phyloP scores from a whole-genome alignment of 2,888 invertebrate genomes.

The Drosophila paranaensis region DNA sequence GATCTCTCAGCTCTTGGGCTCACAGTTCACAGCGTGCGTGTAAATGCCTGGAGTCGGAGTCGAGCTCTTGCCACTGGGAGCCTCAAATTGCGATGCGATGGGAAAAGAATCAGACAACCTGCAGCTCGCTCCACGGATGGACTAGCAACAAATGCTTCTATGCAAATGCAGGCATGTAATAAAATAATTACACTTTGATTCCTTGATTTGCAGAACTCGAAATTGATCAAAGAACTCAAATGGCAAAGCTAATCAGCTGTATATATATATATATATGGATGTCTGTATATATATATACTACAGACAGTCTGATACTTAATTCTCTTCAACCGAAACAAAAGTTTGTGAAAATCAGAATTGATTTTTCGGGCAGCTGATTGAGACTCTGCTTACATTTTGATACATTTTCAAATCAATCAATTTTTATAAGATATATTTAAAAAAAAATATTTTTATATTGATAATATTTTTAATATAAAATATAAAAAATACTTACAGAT shows the following conservation, averaged over 20 bases:
- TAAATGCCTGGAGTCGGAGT: constrained; percentile 48
- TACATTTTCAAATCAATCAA: no score
- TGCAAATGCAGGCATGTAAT: constrained; percentile 69
- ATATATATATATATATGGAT: background rate
- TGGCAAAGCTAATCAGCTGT: background rate
- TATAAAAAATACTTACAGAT: no score
- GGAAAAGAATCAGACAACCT: constrained; percentile 52
- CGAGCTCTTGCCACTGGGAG: constrained; percentile 12
- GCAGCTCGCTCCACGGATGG: constrained; percentile 3
- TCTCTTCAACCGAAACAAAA: background rate
- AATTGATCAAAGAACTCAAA: constrained; percentile 20
- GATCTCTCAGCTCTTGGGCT: constrained; percentile 14
- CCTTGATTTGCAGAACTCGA: constrained; percentile 23
- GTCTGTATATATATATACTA: background rate
- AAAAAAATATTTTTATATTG: no score
- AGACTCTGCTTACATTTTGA: no score
- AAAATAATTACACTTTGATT: constrained; percentile 64
- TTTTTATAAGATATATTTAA: no score
- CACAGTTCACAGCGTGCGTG: constrained; percentile 58
- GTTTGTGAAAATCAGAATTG: background rate
- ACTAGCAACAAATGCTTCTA: constrained; percentile 38
- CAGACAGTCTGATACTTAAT: no score
- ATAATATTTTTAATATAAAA: no score
- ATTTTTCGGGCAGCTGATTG: no score
- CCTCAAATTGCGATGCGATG: constrained; percentile 45